These are phyloP conservation scores for Cynoglossus semilaevis DNA, from an alignment of 2,113 vertebrate genomes.

Conservation along the genomic window DNA sequence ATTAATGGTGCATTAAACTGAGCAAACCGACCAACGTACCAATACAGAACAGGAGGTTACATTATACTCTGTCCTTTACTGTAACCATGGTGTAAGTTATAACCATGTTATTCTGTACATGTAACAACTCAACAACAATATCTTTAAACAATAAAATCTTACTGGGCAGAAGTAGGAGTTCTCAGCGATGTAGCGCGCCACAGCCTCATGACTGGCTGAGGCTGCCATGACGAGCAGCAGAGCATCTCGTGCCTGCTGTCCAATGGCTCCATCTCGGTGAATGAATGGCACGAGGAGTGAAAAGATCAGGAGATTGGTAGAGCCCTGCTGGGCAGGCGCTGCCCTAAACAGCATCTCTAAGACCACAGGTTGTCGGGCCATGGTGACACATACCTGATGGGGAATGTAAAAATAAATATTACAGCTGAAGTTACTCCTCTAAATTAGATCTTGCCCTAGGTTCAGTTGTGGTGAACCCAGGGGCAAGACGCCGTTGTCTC, in stretches of 20 bases:
- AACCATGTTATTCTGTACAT: no score
- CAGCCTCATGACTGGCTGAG: conserved; percentile 82
- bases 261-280: conserved; percentile 89
- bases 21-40: no score
- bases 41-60: no score
- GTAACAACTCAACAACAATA: not conserved
- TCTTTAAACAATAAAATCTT: conserved; percentile 1
- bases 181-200: conserved; percentile 88
- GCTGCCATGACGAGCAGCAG: conserved; percentile 95
- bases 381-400: conserved; percentile 82
- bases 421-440: no score
- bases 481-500: no score
- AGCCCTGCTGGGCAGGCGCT: conserved; percentile 79
- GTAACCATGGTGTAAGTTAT: no score
- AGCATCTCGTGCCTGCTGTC: conserved; percentile 92
- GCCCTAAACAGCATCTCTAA: conserved; percentile 90
- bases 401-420: not conserved
- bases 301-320: conserved; percentile 90
- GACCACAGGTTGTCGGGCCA: conserved; percentile 86
- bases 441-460: no score
- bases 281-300: conserved; percentile 94
- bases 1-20: no score
- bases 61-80: no score
- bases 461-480: no score
- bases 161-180: conserved; percentile 99